Base-by-base conservation (phyloP, 2,888 invertebrate species). In the Acrobasis consociella region DNA sequence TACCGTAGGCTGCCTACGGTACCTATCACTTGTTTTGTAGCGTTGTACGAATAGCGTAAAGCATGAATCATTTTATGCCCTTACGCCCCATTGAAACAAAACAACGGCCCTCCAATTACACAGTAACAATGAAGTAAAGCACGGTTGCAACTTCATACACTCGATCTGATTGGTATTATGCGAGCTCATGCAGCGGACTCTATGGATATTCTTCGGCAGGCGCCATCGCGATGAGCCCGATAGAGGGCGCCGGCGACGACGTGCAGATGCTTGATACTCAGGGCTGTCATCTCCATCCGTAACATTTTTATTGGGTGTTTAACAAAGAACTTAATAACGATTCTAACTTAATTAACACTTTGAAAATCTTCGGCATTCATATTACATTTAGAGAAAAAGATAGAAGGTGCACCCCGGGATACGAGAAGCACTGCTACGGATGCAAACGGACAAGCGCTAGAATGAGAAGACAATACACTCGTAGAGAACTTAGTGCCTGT, bases 221-320 rank as follows among this genome's bases (percentile, higher is more conserved):
- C 89, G 87, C 86, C 83, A 79, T 71, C 70, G 80, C 81, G 90
- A 90, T 90, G 83, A 67, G 74, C 77, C 75, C 81, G 87, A 87
- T 87, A 86, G 77, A 77, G 81, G 80, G 79, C 80, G 82, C 76
- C 80, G 74, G 74, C 80, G 82, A 74, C 82, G 80, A 78, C 83
- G 78, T 79, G 82, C 77, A 83, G 88, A 89, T 87, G 81, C 79
- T 77, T 83, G 85, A 87, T 87, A 87, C 76, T 71, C n/a, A 60
- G 60, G 60, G 60, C 42, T 51, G 60, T 9, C 51, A 39, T 17
- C 39, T 9, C 11, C 13, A 42, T 31, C 31, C 7, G 31, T 31
- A 31, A 31, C 31, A 42, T 42, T 10, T 42, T 11, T 1, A 11
- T 42, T 42, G 0, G 2, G 11, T 42, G 3, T 42, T 42, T 13